Percentiles rank a stretch among this genome's conserved stretches.
Conservation (phyloP, 2,113 vertebrate species). For the Pangasianodon gigas region DNA sequence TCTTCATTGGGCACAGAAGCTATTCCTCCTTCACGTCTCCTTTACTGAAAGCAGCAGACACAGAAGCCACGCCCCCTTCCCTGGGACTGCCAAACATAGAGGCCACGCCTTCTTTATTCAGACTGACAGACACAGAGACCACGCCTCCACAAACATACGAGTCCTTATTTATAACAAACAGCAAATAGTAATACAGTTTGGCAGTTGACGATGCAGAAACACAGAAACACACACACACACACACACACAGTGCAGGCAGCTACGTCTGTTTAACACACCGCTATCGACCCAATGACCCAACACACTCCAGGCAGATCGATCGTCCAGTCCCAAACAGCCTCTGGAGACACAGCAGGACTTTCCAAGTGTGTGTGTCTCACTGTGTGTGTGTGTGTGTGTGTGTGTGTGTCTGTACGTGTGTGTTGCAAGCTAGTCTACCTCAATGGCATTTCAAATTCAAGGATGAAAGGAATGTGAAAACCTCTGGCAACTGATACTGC, state of each 20-base stretch:
- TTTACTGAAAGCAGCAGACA: neutral
- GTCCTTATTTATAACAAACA: neutral
- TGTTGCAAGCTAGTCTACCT: neutral
- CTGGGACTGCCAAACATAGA: neutral
- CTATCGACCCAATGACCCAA: constrained; percentile 46
- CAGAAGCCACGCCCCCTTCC: neutral
- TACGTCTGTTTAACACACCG: constrained; percentile 50
- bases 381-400: constrained; percentile 17
- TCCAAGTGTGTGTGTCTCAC: neutral
- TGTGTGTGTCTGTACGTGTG: constrained; percentile 12
- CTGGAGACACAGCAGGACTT: constrained; percentile 28
- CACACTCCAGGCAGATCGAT: constrained; percentile 48
- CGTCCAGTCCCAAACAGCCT: constrained; percentile 37
- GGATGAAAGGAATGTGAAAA: neutral
- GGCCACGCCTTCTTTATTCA: neutral
- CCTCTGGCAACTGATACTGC: neutral
- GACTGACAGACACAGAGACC: neutral
- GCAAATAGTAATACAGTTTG: neutral
- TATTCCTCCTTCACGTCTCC: neutral
- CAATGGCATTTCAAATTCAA: neutral
- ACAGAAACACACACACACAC: neutral
- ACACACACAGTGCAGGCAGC: constrained; percentile 3
- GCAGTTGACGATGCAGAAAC: neutral
- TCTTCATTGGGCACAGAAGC: neutral
- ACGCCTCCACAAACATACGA: neutral